These are phyloP conservation scores for Trichogramma dendrolimi DNA, from an alignment of 2,888 invertebrate species.

Conservation along the genomic window DNA sequence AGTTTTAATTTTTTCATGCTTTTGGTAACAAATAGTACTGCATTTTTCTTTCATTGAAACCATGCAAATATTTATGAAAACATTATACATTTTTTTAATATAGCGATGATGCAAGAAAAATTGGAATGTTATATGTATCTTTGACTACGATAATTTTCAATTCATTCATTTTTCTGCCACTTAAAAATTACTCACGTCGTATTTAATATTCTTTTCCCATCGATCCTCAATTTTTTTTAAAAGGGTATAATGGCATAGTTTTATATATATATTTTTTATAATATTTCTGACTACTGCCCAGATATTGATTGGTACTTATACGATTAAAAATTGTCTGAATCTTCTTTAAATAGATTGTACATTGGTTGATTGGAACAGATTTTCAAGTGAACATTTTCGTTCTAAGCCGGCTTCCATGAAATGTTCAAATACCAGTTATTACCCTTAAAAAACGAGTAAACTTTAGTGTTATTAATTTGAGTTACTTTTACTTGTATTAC, in stretches of 20 bases:
- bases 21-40: conserved; percentile 1
- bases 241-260: no score
- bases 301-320: conserved; percentile 10
- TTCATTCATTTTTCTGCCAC: background rate
- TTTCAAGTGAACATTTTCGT: no score
- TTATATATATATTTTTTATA: background rate
- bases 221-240: no score
- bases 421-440: no score
- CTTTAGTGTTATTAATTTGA: no score
- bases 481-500: no score
- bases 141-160: conserved; percentile 25
- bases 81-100: background rate
- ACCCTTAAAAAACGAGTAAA: no score
- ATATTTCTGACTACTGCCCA: conserved; percentile 21
- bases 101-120: conserved; percentile 18
- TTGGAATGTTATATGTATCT: conserved; percentile 25
- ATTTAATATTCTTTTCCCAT: no score
- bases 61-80: conserved; percentile 5
- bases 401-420: no score
- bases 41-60: conserved; percentile 1
- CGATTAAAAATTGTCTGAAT: conserved; percentile 15
- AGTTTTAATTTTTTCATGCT: no score
- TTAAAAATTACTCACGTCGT: no score
- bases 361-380: background rate
- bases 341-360: conserved; percentile 18